phyloP scores from a whole-genome alignment of 2,888 invertebrate genomes.

The Neoitamus cyanurus region DNA sequence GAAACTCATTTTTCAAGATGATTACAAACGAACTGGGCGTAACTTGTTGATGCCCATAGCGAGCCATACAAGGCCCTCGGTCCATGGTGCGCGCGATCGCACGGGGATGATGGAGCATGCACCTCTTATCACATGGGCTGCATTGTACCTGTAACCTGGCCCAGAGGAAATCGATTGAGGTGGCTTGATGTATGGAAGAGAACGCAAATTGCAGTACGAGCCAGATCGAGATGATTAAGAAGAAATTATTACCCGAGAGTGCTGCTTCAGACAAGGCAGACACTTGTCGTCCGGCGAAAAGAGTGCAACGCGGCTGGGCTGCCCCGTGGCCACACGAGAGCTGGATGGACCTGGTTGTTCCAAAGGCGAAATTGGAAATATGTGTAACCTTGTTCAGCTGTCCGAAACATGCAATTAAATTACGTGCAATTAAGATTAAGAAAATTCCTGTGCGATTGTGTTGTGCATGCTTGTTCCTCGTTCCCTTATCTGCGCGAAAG shows the following conservation, averaged over 20 bases:
- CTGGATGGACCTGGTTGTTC: not conserved
- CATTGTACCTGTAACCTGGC: not conserved
- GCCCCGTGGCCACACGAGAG: not conserved
- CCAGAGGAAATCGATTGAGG: constrained; percentile 38
- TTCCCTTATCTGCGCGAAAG: constrained; percentile 10
- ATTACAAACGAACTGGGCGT: constrained; percentile 52
- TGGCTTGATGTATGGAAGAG: constrained; percentile 40
- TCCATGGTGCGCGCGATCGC: not conserved
- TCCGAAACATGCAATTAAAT: constrained; percentile 57
- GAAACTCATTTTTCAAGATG: constrained; percentile 51
- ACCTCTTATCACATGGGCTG: constrained; percentile 36
- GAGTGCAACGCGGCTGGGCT: constrained; percentile 7
- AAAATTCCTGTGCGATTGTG: constrained; percentile 46
- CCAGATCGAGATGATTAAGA: constrained; percentile 51
- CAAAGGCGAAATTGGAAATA: constrained; percentile 49
- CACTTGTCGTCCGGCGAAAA: constrained; percentile 42
- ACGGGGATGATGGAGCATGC: constrained; percentile 25
- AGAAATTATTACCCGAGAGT: constrained; percentile 51
- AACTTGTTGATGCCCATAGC: constrained; percentile 54
- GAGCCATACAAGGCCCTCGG: not conserved
- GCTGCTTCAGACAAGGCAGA: constrained; percentile 43
- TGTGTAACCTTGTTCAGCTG: constrained; percentile 55
- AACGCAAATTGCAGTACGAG: constrained; percentile 39
- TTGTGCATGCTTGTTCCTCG: constrained; percentile 26
- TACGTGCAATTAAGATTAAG: constrained; percentile 57